Base-by-base conservation (phyloP, 2,113 vertebrate genomes). In the Aviceda subcristata region DNA sequence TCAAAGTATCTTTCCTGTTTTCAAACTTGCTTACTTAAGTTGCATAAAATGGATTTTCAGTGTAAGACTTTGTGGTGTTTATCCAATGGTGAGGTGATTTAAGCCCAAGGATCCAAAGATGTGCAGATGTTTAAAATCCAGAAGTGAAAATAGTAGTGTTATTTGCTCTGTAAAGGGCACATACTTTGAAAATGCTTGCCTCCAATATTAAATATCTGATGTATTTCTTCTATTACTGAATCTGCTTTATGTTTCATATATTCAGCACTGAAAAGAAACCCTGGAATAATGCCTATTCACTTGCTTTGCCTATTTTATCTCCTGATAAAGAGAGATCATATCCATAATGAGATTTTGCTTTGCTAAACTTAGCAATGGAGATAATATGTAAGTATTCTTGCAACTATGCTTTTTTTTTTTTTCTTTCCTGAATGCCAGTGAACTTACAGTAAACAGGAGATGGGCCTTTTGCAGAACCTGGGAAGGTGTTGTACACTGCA, bases 61-160 rank as follows among this genome's bases (percentile, higher is more conserved):
- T 10, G 13, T 12, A 14, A 68, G 76, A 10, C 24, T 50, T 18
- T 30, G 48, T 13, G 56, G 36, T 50, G 38, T 5, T 50, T 64
- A 0, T 24, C 0, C 0, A 46, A 38, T 6, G 8, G 24, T 32
- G 73, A 60, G 26, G 23, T 10, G 30, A 8, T 27, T 39, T 24
- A 53, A 81, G 14, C 34, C 38, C 50, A 29, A 50, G 38, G 15
- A 63, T 26, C 67, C 39, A 22, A 45, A 63, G 9, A 34, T 10
- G 5, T 12, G 27, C 55, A 11, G 48, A 7, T 50, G 7, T 41
- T 86, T 46, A 57, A 80, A 75, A 68, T 32, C 29, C 20, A 16
- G 74, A 64, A 50, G 41, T 62, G 20, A 62, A 75, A 32, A 29
- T 8, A 2, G 1, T 17, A 5, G 8, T 7, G 10, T n/a, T 71